Evolutionary conservation across 2,888 invertebrate species (phyloP).

Genomic region (Steinernema carpocapsae): DNA sequence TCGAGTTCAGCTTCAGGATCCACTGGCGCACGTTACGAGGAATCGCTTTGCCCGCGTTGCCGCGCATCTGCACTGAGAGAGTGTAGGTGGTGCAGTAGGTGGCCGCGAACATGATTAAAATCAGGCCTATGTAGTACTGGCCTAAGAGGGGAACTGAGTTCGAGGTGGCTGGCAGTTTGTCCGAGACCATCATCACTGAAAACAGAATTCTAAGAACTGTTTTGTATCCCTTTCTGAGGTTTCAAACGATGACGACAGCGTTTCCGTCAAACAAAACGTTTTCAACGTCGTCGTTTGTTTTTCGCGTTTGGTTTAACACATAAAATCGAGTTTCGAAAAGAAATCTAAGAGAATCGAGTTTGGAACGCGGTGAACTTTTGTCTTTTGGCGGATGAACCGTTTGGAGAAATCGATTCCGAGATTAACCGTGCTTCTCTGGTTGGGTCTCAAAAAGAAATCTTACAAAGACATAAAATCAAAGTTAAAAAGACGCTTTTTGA

Average conservation of each 20-base stretch:
- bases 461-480: too few species aligned
- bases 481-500: too few species aligned
- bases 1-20: constrained; percentile 57
- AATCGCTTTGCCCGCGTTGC: constrained; percentile 55
- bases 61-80: constrained; percentile 63
- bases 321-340: neutral
- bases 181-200: constrained; percentile 64
- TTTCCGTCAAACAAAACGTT: constrained; percentile 64
- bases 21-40: constrained; percentile 53
- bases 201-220: constrained; percentile 60
- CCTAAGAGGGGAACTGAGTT: constrained; percentile 66
- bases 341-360: too few species aligned
- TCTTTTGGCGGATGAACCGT: neutral
- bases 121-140: constrained; percentile 65
- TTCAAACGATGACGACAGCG: too few species aligned
- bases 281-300: constrained; percentile 65
- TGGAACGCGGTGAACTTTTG: neutral
- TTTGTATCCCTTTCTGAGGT: too few species aligned
- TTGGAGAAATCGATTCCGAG: neutral
- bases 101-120: constrained; percentile 64
- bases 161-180: constrained; percentile 64
- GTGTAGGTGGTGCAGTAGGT: constrained; percentile 65
- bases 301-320: neutral
- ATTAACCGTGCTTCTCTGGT: too few species aligned
- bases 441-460: too few species aligned